phyloP scores from a whole-genome alignment of 2,113 vertebrate species.

The Gobio gobio region DNA sequence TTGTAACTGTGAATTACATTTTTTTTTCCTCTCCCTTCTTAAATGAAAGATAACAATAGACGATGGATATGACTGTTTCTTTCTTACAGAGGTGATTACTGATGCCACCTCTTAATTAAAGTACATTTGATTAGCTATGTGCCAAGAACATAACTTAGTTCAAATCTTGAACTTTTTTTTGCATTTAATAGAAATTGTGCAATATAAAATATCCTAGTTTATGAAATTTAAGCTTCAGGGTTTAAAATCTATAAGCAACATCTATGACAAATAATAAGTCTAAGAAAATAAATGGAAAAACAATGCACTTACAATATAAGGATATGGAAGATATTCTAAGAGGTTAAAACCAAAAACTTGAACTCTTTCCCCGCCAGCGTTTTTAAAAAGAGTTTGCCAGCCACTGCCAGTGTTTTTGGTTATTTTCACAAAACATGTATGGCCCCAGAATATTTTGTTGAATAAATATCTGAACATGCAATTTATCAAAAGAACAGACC shows the following conservation, averaged over 20 bases:
- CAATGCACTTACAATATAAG: background rate
- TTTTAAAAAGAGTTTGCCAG: no score
- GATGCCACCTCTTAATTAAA: conserved; percentile 43
- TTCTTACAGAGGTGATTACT: conserved; percentile 43
- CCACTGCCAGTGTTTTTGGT: no score
- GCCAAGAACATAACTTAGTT: background rate
- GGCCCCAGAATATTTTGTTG: no score
- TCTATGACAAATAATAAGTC: background rate
- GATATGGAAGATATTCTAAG: background rate
- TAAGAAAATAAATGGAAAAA: no score
- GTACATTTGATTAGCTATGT: conserved; percentile 41
- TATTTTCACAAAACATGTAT: no score
- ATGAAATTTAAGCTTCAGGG: no score
- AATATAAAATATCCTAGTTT: background rate
- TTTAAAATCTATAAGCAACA: background rate
- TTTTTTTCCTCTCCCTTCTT: conserved; percentile 40
- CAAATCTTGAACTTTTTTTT: background rate
- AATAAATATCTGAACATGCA: no score
- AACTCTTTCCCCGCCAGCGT: no score
- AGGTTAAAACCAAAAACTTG: no score
- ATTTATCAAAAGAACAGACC: no score
- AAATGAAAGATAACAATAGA: conserved; percentile 51
- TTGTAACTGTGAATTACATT: conserved; percentile 54
- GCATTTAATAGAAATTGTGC: no score
- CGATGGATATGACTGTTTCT: conserved; percentile 43